Base-by-base conservation (phyloP, 1,140 invertebrate species). In the Sarcophaga peregrina region DNA sequence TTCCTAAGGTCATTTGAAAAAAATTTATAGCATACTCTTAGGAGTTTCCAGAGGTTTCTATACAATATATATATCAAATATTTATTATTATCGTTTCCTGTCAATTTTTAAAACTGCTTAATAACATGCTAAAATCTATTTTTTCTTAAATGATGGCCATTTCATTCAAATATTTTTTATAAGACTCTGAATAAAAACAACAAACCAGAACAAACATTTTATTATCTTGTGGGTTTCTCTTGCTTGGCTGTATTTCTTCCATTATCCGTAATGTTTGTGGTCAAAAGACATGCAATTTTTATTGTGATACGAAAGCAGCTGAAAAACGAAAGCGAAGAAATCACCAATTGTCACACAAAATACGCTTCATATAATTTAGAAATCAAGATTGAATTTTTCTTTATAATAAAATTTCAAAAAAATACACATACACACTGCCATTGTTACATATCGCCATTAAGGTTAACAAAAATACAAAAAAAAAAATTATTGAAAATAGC, bases 291-390 rank as follows among this genome's bases (percentile, higher is more conserved):
- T 78, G 75, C 75, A 78, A 78, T 78, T 50, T 50, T 78, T 50
- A 78, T 78, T 78, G 48, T 15, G n/a, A 10, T 15, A 58, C 10
- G 52, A 58, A 58, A 58, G 52, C 13, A 58, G 52, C 1, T 5
- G 5, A 58, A 54, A 54, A 5, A 58, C 5, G 10, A 11, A 58
- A 13, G 10, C 9, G n/a, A 58, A 11, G 15, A 52, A 78, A 78
- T 78, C 75, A 78, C 75, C 75, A 78, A 78, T 78, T 78, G 75
- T 78, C 75, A 78, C 20, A 78, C 75, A 50, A 78, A 78, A 78
- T 78, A 78, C 75, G 48, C 75, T 78, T 78, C 75, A 78, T 50
- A 78, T 78, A 78, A 78, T 78, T 78, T 78, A 78, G 75, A 50
- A 78, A 78, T 78, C 75, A 20, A 25, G 75, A 78, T 78, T 37